A percentile compares a stretch with the other conserved stretches of the same genome.
phyloP scores from a whole-genome alignment of 2,113 vertebrate genomes.

The Sigmodon hispidus region DNA sequence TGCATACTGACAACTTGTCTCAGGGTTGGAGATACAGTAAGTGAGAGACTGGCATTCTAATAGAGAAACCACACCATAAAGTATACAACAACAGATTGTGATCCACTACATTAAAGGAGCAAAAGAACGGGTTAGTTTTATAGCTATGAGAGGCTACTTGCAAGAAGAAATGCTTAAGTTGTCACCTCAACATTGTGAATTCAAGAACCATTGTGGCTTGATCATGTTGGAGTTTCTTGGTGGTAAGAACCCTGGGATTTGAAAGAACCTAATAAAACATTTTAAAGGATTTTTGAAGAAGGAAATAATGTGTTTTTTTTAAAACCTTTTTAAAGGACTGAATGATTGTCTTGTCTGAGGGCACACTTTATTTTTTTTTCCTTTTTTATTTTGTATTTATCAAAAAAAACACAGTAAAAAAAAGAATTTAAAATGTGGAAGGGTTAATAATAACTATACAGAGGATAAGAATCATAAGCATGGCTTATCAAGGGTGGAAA shows the following conservation, averaged over 20 bases:
- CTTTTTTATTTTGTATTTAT: too few species aligned
- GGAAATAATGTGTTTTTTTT: background rate
- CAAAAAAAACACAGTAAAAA: too few species aligned
- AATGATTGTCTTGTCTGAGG: background rate
- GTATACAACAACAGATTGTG: background rate
- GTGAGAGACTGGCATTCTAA: background rate
- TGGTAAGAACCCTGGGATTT: background rate
- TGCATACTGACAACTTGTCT: background rate
- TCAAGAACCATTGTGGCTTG: background rate
- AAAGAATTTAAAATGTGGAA: too few species aligned
- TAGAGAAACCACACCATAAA: background rate
- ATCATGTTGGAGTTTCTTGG: background rate
- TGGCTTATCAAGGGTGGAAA: too few species aligned
- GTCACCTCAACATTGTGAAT: background rate
- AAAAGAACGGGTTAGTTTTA: background rate
- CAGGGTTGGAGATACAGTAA: background rate
- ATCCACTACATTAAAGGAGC: background rate
- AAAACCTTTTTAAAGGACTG: background rate
- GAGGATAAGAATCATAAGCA: too few species aligned
- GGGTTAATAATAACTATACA: too few species aligned
- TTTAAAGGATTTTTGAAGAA: background rate
- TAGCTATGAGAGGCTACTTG: background rate
- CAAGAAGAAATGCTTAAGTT: background rate
- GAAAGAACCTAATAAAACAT: background rate
- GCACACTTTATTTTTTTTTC: too few species aligned